Base-by-base conservation (phyloP, 2,113 vertebrate species). In the Neodon shergylaensis region DNA sequence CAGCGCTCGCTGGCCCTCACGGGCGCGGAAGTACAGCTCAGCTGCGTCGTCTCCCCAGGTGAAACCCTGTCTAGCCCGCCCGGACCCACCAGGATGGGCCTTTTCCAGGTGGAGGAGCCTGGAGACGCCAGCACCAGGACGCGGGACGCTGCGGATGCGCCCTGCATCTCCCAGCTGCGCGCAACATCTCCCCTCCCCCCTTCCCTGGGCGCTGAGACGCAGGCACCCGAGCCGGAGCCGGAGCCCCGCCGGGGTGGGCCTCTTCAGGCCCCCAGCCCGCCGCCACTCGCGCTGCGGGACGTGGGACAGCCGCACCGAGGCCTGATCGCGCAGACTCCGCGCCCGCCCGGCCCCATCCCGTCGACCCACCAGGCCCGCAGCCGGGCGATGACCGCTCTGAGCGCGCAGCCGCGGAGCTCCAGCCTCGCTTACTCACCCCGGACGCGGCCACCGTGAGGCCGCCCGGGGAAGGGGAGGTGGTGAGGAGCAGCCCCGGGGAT, bases 341-440 rank as follows among this genome's bases (percentile, higher is more conserved):
- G n/a, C 22, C 21, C 84, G 66, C 49, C 76, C 63, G 0, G 74
- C 24, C 26, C 54, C 49, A 31, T 61, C 73, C 70, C 5, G 0
- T 24, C 19, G 70, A 33, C 70, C 2, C 28, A 28, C 36, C 89
- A 5, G 5, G 3, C 19, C 52, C 8, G n/a, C 54, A 39, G 1
- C 39, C n/a, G 31, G 2, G 5, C n/a, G 1, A 58, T 21, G 19
- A 58, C 61, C 9, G 36, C 52, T 12, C 42, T 17, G 49, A 8
- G 9, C 14, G 17, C n/a, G 28, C 47, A 0, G 5, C 28, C 42
- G 28, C 54, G 22, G 83, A 66, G 26, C 28, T 22, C 61, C 2
- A 19, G 83, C 70, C 54, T 8, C 0, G 33, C 10, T 12, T 12
- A 91, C 97, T 97, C 90, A 96, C 96, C 85, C 33, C 2, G 16